Percentiles rank a stretch among this genome's conserved stretches.
phyloP scores from a whole-genome alignment of 2,888 invertebrate species.

The Sinopyrophorus schimmeli region DNA sequence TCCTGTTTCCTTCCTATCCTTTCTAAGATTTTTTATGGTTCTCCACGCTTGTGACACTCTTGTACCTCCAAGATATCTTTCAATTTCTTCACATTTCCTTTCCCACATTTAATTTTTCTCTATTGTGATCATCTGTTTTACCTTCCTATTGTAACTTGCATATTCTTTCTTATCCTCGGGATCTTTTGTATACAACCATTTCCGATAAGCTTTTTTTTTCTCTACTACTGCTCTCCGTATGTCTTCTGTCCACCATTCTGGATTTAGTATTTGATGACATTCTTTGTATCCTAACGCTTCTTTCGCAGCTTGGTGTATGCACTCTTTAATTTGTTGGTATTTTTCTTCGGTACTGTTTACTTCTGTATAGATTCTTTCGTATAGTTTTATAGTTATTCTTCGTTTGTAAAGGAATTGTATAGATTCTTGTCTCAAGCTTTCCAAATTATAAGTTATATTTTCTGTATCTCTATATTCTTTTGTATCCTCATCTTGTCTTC shows the following conservation, averaged over 20 bases:
- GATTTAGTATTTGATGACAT: background rate
- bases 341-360: background rate
- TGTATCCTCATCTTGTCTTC: background rate
- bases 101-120: background rate
- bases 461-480: background rate
- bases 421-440: background rate
- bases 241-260: slow-evolving; percentile 2
- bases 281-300: background rate
- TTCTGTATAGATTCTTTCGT: too few species aligned
- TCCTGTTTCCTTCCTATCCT: background rate
- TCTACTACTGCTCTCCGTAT: background rate
- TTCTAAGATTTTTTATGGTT: background rate
- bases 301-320: background rate
- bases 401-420: slow-evolving; percentile 1
- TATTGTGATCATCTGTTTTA: background rate
- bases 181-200: background rate
- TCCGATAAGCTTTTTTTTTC: background rate
- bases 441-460: slow-evolving; percentile 2
- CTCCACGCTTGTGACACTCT: background rate
- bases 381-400: background rate
- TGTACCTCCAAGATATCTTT: background rate
- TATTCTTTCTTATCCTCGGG: slow-evolving; percentile 1
- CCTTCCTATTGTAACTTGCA: background rate
- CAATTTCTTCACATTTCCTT: background rate
- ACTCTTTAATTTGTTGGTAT: slow-evolving; percentile 6